Evolutionary conservation across 2,888 invertebrate genomes (phyloP), one percentile per base, ranked within the genome.

Genomic region (Chrysolina haemoptera): DNA sequence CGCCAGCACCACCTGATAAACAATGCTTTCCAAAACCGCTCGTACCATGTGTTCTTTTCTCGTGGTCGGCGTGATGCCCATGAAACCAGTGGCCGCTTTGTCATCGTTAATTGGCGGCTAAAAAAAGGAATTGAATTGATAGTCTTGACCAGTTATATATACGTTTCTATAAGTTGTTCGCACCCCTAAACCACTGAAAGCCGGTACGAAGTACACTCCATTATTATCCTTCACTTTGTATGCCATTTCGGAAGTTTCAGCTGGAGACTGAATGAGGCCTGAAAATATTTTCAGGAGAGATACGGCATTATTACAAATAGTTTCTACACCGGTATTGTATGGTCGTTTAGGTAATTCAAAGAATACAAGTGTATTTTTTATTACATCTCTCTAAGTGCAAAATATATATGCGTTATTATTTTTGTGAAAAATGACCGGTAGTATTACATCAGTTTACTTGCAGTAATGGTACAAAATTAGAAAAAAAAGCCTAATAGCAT

Each of bases 61-160:
- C 0, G 96, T 95, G 0, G 94, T 93, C 0, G 95, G 91, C 77
- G 91, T 92, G 80, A 93, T 87, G 0, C 96, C 96, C 46, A 97
- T 90, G 85, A 98, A 96, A 18, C 95, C 96, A 0, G 95, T 92
- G 0, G 95, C 94, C 0, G 98, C 97, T 12, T 91, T 90, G 78
- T 94, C 92, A 87, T 98, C 96, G 87, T 96, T 96, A 78, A 97
- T 93, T 0, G 98, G 98, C 0, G 96, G 95, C 96, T 98, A 87
- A 11, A 85, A n/a, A 83, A 70, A 11, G 59, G 53, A 59, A 16
- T 67, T 35, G 10, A 35, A 35, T 35, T 18, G 10, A 55, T 62
- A 66, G n/a, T 10, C 27, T 55, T 3, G 6, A 10, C 20, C 22
- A 14, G 9, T 12, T 22, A 20, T 48, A 59, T 10, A 59, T 43